These are phyloP conservation scores for Gymnoscelis rufifasciata DNA, from an alignment of 2,888 invertebrate genomes.

Conservation along the genomic window DNA sequence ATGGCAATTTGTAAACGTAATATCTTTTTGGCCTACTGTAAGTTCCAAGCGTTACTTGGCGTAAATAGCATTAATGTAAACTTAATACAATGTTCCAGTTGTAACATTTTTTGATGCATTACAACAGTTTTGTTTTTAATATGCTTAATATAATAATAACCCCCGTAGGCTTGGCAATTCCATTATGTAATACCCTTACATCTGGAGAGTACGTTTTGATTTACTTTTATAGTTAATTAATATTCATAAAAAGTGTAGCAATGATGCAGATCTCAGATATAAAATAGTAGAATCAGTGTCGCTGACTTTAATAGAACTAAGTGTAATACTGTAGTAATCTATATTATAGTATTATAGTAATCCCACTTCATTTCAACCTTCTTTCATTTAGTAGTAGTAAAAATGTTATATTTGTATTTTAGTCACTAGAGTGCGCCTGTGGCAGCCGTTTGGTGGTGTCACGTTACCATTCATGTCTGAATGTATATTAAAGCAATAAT, in stretches of 20 bases:
- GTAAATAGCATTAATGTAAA: too few relatives aligned
- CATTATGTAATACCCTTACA: too few relatives aligned
- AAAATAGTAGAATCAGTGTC: constrained; percentile 1
- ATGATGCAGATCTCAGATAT: constrained; percentile 20
- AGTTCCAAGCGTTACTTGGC: too few relatives aligned
- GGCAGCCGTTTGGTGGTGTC: constrained; percentile 75
- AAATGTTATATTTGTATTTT: constrained; percentile 21
- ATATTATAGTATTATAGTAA: too few relatives aligned
- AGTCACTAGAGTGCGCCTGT: constrained; percentile 51
- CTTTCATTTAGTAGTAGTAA: neutral
- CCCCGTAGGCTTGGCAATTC: too few relatives aligned
- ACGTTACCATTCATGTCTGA: constrained; percentile 66
- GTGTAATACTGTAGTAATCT: too few relatives aligned
- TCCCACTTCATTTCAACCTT: neutral
- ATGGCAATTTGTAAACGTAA: neutral
- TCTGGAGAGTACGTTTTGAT: too few relatives aligned
- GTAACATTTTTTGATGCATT: too few relatives aligned
- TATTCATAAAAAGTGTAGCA: neutral
- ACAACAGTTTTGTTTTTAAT: too few relatives aligned
- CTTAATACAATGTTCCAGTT: too few relatives aligned
- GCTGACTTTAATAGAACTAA: constrained; percentile 2
- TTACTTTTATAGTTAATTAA: neutral
- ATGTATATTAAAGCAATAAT: constrained; percentile 17
- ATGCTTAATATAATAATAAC: too few relatives aligned
- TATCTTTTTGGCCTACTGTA: too few relatives aligned